phyloP scores from a whole-genome alignment of 2,113 vertebrate species.

The Zapornia atra region DNA sequence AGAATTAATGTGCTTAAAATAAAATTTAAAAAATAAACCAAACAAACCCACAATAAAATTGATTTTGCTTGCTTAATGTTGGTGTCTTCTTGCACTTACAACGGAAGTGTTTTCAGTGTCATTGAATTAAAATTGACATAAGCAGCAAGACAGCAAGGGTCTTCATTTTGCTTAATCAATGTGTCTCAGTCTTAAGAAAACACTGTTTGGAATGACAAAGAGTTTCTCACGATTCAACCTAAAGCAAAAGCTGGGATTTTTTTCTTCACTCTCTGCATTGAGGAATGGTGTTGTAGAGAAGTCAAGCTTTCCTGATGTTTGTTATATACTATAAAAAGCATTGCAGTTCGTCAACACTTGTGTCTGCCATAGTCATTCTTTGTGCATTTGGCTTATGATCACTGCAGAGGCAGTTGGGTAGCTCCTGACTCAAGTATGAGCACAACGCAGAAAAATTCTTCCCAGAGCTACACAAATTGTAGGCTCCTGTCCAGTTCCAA shows the following conservation, averaged over 20 bases:
- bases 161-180: background rate
- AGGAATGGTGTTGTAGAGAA: background rate
- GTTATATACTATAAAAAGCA: background rate
- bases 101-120: background rate
- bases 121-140: background rate
- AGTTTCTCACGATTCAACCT: background rate
- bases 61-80: background rate
- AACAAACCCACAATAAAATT: too few species aligned
- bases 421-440: background rate
- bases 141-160: background rate
- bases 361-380: background rate
- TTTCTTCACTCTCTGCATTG: background rate
- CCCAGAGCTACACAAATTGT: background rate
- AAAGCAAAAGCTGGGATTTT: background rate
- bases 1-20: background rate
- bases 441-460: background rate
- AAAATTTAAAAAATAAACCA: background rate
- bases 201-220: background rate
- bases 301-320: background rate
- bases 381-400: background rate
- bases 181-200: background rate
- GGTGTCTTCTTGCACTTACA: background rate
- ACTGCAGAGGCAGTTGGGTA: background rate
- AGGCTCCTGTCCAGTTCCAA: background rate
- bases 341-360: fast-evolving